These are phyloP conservation scores for Trachythela sp. DNA, from an alignment of 64 coral and sea anemone genomes.

Conservation along the genomic window DNA sequence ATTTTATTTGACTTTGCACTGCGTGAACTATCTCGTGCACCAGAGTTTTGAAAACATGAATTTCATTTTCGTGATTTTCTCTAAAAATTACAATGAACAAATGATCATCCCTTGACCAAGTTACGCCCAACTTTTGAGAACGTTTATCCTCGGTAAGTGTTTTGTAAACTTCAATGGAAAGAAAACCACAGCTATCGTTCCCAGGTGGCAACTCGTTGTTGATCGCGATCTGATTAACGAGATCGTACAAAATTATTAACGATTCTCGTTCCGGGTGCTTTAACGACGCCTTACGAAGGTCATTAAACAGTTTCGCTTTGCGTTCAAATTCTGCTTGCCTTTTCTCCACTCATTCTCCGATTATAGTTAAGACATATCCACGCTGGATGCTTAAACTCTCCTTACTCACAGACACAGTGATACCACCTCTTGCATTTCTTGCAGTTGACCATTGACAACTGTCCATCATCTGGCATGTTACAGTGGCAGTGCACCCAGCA, in stretches of 20 bases:
- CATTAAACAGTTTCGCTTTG: background rate
- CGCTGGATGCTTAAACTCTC: background rate
- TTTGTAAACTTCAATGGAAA: background rate
- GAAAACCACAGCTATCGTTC: background rate
- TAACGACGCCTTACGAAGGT: background rate
- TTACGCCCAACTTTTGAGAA: slow-evolving; percentile 17
- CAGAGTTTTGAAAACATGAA: background rate
- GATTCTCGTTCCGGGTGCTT: background rate
- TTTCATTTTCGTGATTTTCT: background rate
- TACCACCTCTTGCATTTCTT: slow-evolving; percentile 24
- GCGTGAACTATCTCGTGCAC: slow-evolving; percentile 28
- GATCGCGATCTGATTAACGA: background rate
- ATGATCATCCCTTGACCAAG: background rate
- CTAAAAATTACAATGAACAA: slow-evolving; percentile 28
- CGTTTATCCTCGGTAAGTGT: no score
- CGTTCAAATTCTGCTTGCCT: background rate
- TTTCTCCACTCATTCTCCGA: no score
- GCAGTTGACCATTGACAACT: slow-evolving; percentile 25
- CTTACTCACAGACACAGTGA: slow-evolving; percentile 19
- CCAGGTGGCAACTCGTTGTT: background rate
- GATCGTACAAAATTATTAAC: background rate
- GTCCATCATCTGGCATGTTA: slow-evolving; percentile 49
- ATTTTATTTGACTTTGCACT: background rate
- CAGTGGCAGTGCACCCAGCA: slow-evolving; percentile 39
- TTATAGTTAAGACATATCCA: background rate